Percentiles rank a stretch among this genome's conserved stretches.
Evolutionary conservation across 2,888 invertebrate species (phyloP).

Genomic region (Brachylomia viminalis): DNA sequence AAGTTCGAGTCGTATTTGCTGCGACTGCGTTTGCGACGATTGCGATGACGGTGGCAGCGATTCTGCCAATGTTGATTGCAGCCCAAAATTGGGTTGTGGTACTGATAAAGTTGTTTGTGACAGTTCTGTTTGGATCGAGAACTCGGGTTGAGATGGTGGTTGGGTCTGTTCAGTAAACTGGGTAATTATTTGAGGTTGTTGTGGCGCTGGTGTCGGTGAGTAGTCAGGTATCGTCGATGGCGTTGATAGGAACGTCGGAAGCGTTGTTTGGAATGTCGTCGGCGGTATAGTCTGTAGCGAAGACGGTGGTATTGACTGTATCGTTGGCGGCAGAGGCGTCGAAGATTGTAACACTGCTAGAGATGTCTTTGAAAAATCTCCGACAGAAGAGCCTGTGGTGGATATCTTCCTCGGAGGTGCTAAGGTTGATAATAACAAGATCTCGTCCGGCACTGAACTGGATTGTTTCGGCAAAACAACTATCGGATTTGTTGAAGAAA

Average conservation of each 20-base stretch:
- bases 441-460: slow-evolving; percentile 55
- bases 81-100: slow-evolving; percentile 5
- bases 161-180: slow-evolving; percentile 45
- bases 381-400: slow-evolving; percentile 28
- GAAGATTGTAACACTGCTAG: slow-evolving; percentile 41
- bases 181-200: slow-evolving; percentile 45
- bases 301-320: slow-evolving; percentile 35
- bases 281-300: slow-evolving; percentile 23
- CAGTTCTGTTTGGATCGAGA: slow-evolving; percentile 21
- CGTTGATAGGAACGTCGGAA: slow-evolving; percentile 16
- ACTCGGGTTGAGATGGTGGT: slow-evolving; percentile 41
- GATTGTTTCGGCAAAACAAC: slow-evolving; percentile 66
- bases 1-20: slow-evolving; percentile 51
- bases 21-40: slow-evolving; percentile 45
- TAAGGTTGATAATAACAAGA: slow-evolving; percentile 62
- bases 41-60: slow-evolving; percentile 29
- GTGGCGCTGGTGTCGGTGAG: slow-evolving; percentile 36
- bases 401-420: slow-evolving; percentile 58
- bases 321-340: slow-evolving; percentile 44
- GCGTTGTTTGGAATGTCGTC: slow-evolving; percentile 20
- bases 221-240: slow-evolving; percentile 24
- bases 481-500: slow-evolving; percentile 79
- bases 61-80: slow-evolving; percentile 24
- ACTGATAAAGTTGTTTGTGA: slow-evolving; percentile 41
- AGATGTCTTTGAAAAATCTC: slow-evolving; percentile 40